Conservation (phyloP, 2,797 vertebrate species). For the Galagoides demidoff region DNA sequence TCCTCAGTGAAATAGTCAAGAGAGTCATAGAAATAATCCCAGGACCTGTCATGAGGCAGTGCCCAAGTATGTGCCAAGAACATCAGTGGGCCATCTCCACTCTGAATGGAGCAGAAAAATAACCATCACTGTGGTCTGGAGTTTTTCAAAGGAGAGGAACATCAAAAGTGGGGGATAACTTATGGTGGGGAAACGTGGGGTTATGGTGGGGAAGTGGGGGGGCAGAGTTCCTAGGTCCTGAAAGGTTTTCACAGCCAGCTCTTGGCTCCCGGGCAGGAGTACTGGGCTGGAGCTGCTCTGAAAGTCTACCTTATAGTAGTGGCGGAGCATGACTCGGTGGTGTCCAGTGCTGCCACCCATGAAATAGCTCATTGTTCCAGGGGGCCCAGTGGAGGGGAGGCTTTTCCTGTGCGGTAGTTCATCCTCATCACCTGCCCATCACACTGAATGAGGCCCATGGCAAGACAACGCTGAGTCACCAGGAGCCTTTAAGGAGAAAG, state of each 20-base stretch:
- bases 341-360: accelerated
- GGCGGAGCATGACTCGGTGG: accelerated
- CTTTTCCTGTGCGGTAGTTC: neutral
- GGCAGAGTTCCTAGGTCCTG: neutral
- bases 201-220: accelerated
- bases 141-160: neutral
- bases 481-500: neutral
- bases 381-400: too few relatives aligned
- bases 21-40: neutral
- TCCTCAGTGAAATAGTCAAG: neutral
- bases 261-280: neutral
- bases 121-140: neutral
- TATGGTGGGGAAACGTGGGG: neutral
- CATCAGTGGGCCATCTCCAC: neutral
- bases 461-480: neutral
- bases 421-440: neutral
- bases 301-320: too few relatives aligned
- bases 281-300: neutral
- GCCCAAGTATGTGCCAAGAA: neutral
- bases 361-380: too few relatives aligned
- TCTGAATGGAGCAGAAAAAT: neutral
- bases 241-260: neutral
- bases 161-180: neutral
- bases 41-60: neutral
- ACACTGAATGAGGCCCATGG: accelerated